These are phyloP conservation scores for Leptobrachium leishanense DNA, from an alignment of 2,113 vertebrate species.

Conservation along the genomic window DNA sequence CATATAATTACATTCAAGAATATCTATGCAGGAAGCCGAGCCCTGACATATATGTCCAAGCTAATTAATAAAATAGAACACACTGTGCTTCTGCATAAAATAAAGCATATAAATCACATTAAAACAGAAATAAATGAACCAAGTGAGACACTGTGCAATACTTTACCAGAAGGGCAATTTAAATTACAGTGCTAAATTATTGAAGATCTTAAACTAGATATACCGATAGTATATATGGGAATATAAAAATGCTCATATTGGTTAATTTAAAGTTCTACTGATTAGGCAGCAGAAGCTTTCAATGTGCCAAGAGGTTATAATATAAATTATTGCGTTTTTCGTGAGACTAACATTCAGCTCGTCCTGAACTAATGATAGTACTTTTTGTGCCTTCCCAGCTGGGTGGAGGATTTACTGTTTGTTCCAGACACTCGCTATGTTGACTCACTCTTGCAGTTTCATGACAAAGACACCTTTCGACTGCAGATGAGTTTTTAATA, in stretches of 20 bases:
- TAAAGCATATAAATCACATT: slow-evolving; percentile 37
- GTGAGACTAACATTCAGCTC: slow-evolving; percentile 51
- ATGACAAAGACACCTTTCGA: slow-evolving; percentile 54
- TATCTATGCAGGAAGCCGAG: not conserved
- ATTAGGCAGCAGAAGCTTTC: slow-evolving; percentile 57
- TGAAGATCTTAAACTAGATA: slow-evolving; percentile 64
- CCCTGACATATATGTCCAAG: slow-evolving; percentile 18
- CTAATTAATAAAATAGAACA: slow-evolving; percentile 35
- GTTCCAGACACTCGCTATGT: slow-evolving; percentile 50
- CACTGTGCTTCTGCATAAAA: slow-evolving; percentile 8
- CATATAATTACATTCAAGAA: not conserved
- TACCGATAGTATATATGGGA: slow-evolving; percentile 62
- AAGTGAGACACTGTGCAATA: slow-evolving; percentile 56
- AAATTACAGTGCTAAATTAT: slow-evolving; percentile 56
- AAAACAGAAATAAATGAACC: slow-evolving; percentile 35
- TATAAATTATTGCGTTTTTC: slow-evolving; percentile 58
- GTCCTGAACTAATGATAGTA: slow-evolving; percentile 57
- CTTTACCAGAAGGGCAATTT: slow-evolving; percentile 58
- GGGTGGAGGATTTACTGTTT: slow-evolving; percentile 50
- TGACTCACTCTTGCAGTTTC: slow-evolving; percentile 37
- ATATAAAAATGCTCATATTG: slow-evolving; percentile 61
- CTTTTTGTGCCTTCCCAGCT: slow-evolving; percentile 48
- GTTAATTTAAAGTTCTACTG: slow-evolving; percentile 61
- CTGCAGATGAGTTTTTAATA: slow-evolving; percentile 61
- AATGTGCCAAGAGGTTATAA: slow-evolving; percentile 56